These are phyloP conservation scores for Drosophila navojoa DNA, from an alignment of 1,140 invertebrate genomes.

Conservation along the genomic window DNA sequence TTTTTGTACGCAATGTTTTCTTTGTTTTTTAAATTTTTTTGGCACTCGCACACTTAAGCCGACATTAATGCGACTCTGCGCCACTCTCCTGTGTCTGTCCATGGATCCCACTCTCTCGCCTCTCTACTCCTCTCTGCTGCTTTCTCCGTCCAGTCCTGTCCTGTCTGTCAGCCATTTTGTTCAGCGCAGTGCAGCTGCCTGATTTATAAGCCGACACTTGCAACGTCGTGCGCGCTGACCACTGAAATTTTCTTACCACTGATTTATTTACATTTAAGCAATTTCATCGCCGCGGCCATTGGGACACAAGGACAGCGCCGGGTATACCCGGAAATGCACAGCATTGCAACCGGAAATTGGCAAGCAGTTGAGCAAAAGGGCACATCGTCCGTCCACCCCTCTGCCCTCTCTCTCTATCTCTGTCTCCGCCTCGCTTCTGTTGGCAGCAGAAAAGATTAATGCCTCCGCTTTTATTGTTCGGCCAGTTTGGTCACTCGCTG, in stretches of 20 bases:
- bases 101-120: neutral
- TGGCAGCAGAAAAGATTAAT: constrained; percentile 68
- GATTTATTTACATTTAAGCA: constrained; percentile 82
- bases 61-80: constrained; percentile 61
- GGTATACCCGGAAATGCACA: constrained; percentile 55
- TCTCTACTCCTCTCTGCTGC: neutral
- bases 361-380: constrained; percentile 60
- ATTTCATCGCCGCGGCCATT: constrained; percentile 70
- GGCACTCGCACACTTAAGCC: constrained; percentile 61
- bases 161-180: constrained; percentile 62
- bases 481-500: constrained; percentile 68
- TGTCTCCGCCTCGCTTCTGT: constrained; percentile 8
- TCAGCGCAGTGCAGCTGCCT: constrained; percentile 54
- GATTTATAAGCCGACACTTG: constrained; percentile 80
- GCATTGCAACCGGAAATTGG: constrained; percentile 80
- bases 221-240: constrained; percentile 51
- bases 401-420: too few relatives aligned
- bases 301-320: neutral
- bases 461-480: constrained; percentile 76
- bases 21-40: constrained; percentile 11
- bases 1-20: constrained; percentile 1
- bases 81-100: constrained; percentile 11
- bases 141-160: constrained; percentile 8
- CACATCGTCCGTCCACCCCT: too few relatives aligned
- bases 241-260: constrained; percentile 81